phyloP scores from a whole-genome alignment of 2,888 invertebrate species.

The Byasa hedistus region DNA sequence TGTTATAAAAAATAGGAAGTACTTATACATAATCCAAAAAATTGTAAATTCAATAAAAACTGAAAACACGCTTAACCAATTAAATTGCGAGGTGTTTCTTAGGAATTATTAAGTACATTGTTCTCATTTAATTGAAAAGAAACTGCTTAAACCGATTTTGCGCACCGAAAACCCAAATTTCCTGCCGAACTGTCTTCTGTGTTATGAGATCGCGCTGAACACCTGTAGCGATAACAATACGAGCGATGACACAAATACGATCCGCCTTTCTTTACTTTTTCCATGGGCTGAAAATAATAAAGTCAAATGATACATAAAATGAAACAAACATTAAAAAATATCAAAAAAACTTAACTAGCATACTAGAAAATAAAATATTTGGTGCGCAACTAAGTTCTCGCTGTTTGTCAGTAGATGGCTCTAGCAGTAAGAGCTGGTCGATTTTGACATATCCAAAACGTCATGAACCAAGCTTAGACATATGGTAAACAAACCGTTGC shows the following conservation, averaged over 20 bases:
- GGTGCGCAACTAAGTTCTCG: too few species aligned
- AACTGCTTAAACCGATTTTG: slow-evolving; percentile 59
- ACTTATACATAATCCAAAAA: slow-evolving; percentile 14
- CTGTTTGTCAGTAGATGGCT: too few species aligned
- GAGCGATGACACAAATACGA: slow-evolving; percentile 94
- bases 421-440: too few species aligned
- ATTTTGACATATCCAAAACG: too few species aligned
- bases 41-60: slow-evolving; percentile 6
- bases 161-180: slow-evolving; percentile 97
- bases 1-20: slow-evolving; percentile 8
- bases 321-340: too few species aligned
- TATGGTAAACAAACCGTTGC: too few species aligned
- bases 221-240: slow-evolving; percentile 96
- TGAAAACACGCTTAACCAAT: slow-evolving; percentile 8
- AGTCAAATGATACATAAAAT: neutral
- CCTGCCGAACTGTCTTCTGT: slow-evolving; percentile 95
- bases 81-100: slow-evolving; percentile 27
- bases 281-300: slow-evolving; percentile 69
- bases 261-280: slow-evolving; percentile 97
- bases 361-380: too few species aligned
- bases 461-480: too few species aligned
- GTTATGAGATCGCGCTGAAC: slow-evolving; percentile 96
- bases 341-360: too few species aligned
- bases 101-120: slow-evolving; percentile 29
- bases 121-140: neutral